Base-by-base conservation (phyloP, 1,140 invertebrate species). In the Heterodera carotae region DNA sequence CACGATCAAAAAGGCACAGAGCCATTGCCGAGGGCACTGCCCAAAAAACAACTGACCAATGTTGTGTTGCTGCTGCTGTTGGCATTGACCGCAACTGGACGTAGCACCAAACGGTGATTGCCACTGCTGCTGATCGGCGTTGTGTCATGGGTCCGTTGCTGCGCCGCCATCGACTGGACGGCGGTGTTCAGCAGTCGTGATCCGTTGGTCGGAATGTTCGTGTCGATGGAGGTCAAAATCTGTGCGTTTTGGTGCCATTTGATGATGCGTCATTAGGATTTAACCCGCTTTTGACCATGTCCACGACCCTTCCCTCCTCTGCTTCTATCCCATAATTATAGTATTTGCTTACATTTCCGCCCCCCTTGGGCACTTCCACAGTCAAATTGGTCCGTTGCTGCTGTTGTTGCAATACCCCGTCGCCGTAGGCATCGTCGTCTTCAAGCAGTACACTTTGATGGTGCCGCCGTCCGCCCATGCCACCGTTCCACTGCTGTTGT, bases 71-170 rank as follows among this genome's bases (percentile, higher is more conserved):
- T 56, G 22, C 22, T 56, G 48, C 48, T 56, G 39, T 43, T 43
- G 39, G 39, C 39, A 43, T 43, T 43, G 62, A 66, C 25, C n/a
- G 48, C 22, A 27, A 66, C 27, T 22, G 33, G 62, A 66, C 62
- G 27, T 1, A 29, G 62, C 6, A 66, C 12, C 25, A 34, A 10
- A 7, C n/a, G 33, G 8, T 22, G 27, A 8, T 22, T 62, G 60
- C 29, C n/a, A 22, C 22, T 66, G 62, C 27, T 66, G 62, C 62
- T 29, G 62, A 66, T 66, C 62, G 62, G 62, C 6, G 27, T 66
- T 12, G n/a, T n/a, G n/a, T 66, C 33, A 22, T 66, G 12, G 4
- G 48, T 56, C 15, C 48, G 48, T 56, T 56, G 48, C 1, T 56
- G 48, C 22, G 39, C 39, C 39, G 48, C 48, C 12, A 22, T 56